Base-by-base conservation (phyloP, 1,140 invertebrate species). In the Trichoplusia ni region DNA sequence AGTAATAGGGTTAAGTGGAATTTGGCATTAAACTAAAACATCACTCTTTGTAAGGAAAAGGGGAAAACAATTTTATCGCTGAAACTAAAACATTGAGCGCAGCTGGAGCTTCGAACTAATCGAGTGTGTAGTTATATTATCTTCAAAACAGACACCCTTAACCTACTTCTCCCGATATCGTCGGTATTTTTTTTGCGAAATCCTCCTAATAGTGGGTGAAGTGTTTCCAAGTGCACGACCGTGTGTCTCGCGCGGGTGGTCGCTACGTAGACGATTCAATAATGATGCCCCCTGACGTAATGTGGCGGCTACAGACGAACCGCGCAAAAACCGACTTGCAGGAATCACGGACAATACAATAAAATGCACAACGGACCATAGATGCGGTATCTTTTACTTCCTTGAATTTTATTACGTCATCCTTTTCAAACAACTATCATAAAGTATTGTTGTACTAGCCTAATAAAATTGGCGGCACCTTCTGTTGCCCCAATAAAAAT, bases 241-340 rank as follows among this genome's bases (percentile, higher is more conserved):
- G 77, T 85, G 61, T 84, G 82, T 85, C 75, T 56, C 35, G 23
- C 29, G 66, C 82, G 81, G 83, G 83, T 86, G 83, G 83, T 82
- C 82, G 69, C 65, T 62, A 66, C 47, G 40, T 71, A 79, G 75
- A 84, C 79, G 77, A 81, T 82, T 84, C 80, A 84, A 85, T 85
- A 84, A 87, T 85, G 79, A 80, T 77, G 63, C 69, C 65, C 65
- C 60, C 74, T 79, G 75, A 76, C 72, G 79, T 77, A 81, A 82
- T 75, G 61, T 73, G 73, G 51, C 76, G 71, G 72, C 73, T 75
- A 73, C 66, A 73, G 69, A 76, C 51, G 51, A 62, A 53, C 67
- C 66, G 63, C 63, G 72, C 67, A 83, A 85, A 83, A 81, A 84
- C 77, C 46, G 47, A 74, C 68, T 81, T 75, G 67, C 74, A 35